Percentiles rank a stretch among this genome's conserved stretches.
Evolutionary conservation across 2,888 invertebrate genomes (phyloP).

Genomic region (Trichogramma evanescens): DNA sequence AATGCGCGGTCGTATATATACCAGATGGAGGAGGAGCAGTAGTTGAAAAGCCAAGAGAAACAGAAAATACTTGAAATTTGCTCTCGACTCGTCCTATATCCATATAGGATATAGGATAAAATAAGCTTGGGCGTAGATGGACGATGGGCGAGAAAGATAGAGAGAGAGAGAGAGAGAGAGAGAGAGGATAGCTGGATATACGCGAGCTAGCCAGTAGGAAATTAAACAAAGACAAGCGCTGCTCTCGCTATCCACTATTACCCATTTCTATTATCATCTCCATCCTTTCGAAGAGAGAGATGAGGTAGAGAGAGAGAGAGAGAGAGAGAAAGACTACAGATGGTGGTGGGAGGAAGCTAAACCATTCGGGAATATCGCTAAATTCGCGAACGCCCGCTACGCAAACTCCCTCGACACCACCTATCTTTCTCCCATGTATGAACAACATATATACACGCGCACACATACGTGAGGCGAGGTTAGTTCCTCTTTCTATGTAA

Average conservation of each 20-base stretch:
- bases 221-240: slow-evolving; percentile 37
- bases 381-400: slow-evolving; percentile 4
- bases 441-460: background rate
- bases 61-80: slow-evolving; percentile 19
- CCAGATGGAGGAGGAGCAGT: background rate
- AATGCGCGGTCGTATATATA: no score
- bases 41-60: slow-evolving; percentile 16
- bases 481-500: slow-evolving; percentile 22
- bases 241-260: slow-evolving; percentile 11
- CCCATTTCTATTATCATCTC: slow-evolving; percentile 1
- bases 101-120: no score
- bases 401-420: slow-evolving; percentile 12
- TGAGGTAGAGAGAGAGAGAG: no score
- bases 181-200: no score
- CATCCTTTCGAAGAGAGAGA: slow-evolving; percentile 17
- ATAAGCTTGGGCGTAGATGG: no score
- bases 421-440: background rate
- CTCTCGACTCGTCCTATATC: no score
- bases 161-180: no score
- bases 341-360: background rate
- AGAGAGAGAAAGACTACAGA: no score
- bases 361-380: slow-evolving; percentile 21
- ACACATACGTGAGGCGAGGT: no score
- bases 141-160: no score
- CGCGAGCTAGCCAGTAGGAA: slow-evolving; percentile 23